Evolutionary conservation across 2,888 invertebrate species (phyloP).

Genomic region (Meteorus cinctellus): DNA sequence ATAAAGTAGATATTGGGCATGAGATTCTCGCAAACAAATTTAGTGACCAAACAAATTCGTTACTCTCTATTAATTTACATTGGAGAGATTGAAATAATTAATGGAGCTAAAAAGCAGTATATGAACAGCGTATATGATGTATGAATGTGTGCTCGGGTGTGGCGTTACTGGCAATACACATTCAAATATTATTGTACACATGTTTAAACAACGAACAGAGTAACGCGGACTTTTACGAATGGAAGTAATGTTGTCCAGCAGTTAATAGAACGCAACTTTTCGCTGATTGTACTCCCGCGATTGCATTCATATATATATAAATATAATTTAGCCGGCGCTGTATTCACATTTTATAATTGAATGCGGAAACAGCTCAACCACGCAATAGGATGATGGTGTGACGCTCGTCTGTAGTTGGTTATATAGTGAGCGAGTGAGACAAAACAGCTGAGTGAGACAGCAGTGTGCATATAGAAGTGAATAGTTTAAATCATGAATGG

Average conservation of each 20-base stretch:
- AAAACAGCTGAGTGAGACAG: neutral
- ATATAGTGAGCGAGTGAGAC: neutral
- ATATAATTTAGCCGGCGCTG: conserved; percentile 28
- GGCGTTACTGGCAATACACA: neutral
- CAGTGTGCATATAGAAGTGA: conserved; percentile 26
- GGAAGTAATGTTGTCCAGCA: conserved; percentile 16
- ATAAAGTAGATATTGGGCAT: no score
- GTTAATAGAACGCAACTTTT: conserved; percentile 32
- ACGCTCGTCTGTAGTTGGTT: neutral
- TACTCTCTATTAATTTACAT: neutral
- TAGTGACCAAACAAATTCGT: neutral
- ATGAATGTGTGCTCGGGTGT: neutral
- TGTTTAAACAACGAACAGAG: conserved; percentile 9
- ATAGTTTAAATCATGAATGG: conserved; percentile 49
- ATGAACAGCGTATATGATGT: neutral
- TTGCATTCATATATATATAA: conserved; percentile 41
- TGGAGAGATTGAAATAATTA: conserved; percentile 22
- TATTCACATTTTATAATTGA: conserved; percentile 48
- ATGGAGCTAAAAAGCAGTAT: neutral
- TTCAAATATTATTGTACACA: neutral
- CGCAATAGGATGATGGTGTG: conserved; percentile 17
- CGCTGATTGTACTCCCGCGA: conserved; percentile 35
- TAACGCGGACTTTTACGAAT: conserved; percentile 11
- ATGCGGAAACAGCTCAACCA: conserved; percentile 46
- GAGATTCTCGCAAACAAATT: no score